These are phyloP conservation scores for Motacilla tschutschensis DNA, from an alignment of 2,113 vertebrate species.

Conservation along the genomic window DNA sequence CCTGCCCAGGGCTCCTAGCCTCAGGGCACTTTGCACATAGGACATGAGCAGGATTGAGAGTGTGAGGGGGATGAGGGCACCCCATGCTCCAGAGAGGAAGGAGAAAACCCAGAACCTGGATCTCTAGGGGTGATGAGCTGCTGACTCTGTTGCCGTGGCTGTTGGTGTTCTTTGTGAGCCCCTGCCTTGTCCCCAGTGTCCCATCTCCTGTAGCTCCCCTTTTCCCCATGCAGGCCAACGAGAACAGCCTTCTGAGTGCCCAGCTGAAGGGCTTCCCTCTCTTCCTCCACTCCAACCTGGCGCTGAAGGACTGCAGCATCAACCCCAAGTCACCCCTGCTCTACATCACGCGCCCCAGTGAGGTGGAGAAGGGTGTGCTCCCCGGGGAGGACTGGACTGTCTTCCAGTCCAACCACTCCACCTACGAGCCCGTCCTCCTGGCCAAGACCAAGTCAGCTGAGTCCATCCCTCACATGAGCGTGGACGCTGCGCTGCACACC, in stretches of 20 bases:
- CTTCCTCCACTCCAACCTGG: constrained; percentile 94
- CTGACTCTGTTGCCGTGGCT: rapidly evolving
- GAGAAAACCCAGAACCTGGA: rapidly evolving
- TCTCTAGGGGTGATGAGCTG: rapidly evolving
- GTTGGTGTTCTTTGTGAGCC: neutral
- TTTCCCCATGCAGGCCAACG: constrained; percentile 82
- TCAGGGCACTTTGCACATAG: neutral
- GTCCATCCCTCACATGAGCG: constrained; percentile 84
- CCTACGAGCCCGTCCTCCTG: constrained; percentile 91
- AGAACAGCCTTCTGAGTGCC: constrained; percentile 95
- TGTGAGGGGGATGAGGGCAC: neutral
- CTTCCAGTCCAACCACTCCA: constrained; percentile 97
- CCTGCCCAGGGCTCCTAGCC: neutral
- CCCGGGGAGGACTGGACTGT: constrained; percentile 96
- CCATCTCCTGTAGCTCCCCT: neutral
- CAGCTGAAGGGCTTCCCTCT: constrained; percentile 98
- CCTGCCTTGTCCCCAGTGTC: rapidly evolving
- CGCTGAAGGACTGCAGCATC: constrained; percentile 93
- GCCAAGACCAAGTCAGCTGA: constrained; percentile 93
- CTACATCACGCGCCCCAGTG: constrained; percentile 89
- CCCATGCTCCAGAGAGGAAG: neutral
- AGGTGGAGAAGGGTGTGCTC: constrained; percentile 89
- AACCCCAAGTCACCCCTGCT: constrained; percentile 93
- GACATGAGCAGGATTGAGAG: neutral
- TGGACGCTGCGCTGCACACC: constrained; percentile 85